Base-by-base conservation (phyloP, 2,113 vertebrate species). In the Passer montanus region DNA sequence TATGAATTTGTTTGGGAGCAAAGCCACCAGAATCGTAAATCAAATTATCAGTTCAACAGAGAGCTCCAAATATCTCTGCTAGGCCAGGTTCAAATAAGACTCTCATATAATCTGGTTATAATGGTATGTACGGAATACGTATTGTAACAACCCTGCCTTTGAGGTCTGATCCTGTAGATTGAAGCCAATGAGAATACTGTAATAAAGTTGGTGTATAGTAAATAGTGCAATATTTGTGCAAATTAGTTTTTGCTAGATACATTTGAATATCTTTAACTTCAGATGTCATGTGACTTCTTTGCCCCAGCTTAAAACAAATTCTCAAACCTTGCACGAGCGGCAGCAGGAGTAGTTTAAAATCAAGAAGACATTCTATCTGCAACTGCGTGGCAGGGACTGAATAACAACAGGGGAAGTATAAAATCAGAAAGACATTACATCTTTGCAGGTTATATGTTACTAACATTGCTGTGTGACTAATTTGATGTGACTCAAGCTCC, bases 381-480 rank as follows among this genome's bases (percentile, higher is more conserved):
- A 41, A 59, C 74, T 35, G 26, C 8, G 8, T 8, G 7, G 78
- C 70, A 16, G 26, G 13, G 59, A 26, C 78, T 74, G 94, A 73
- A 31, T 77, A 93, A 43, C 55, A 56, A 53, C 82, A 55, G 0
- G 3, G 53, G 35, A 28, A 67, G 55, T 52, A 88, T 50, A 85
- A 96, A 96, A 95, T 94, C 91, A 91, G 88, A 95, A 69, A 93
- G 95, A 97, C 93, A 52, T 92, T 52, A 77, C 93, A 93, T 95
- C 93, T 92, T 92, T 90, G 68, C 82, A 84, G 88, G 93, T 95
- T 97, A 96, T 37, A 33, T 53, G 50, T 90, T 84, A 59, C 89
- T 56, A 35, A 27, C 79, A 21, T 81, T 6, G 15, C 92, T 11
- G 19, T 84, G 79, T 84, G 90, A 59, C 90, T 96, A 84, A 97